Evolutionary conservation across 2,113 vertebrate genomes (phyloP).

Genomic region (Ellobius talpinus): DNA sequence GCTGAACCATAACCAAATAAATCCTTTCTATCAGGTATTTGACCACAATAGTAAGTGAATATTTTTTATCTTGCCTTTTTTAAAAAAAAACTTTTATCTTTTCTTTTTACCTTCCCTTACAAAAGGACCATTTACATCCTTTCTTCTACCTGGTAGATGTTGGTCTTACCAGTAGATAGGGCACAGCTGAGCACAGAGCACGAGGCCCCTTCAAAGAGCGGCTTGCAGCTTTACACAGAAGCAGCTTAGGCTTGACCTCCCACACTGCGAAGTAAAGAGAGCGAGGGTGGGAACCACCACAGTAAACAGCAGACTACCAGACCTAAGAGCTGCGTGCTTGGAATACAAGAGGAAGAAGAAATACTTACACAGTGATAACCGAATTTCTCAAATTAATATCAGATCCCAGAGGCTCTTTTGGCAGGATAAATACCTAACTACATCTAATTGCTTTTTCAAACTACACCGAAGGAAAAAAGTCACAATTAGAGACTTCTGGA

Average conservation of each 20-base stretch:
- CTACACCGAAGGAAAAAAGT: neutral
- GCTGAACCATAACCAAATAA: neutral
- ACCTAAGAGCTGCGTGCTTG: neutral
- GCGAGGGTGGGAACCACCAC: neutral
- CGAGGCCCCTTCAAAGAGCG: neutral
- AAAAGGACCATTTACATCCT: neutral
- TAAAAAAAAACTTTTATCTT: too few species aligned
- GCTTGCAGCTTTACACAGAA: neutral
- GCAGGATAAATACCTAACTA: neutral
- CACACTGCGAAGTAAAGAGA: neutral
- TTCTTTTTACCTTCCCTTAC: too few species aligned
- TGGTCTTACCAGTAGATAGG: neutral
- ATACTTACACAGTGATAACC: neutral
- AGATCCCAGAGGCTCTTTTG: neutral
- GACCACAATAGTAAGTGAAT: neutral
- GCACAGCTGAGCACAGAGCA: neutral
- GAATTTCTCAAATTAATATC: neutral
- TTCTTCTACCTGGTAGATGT: neutral
- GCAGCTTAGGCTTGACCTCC: neutral
- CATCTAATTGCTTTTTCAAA: neutral
- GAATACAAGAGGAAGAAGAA: neutral
- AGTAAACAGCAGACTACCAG: neutral
- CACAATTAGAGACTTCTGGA: neutral
- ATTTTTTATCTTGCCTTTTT: neutral
- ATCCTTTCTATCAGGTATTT: neutral